Evolutionary conservation across 2,113 vertebrate genomes (phyloP).

Genomic region (Desmodus rotundus): DNA sequence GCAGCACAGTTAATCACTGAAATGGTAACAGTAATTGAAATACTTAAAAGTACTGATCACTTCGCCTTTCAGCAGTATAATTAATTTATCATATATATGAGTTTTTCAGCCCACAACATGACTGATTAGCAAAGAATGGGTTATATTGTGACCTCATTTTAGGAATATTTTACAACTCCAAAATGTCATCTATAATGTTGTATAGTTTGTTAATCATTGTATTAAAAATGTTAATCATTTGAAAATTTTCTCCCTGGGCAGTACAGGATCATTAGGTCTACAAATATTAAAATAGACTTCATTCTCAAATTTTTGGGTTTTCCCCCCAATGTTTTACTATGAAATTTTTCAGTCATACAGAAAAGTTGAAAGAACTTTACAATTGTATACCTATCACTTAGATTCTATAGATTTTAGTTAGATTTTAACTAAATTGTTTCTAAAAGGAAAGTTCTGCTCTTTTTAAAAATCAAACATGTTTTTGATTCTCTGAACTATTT

Average conservation of each 20-base stretch:
- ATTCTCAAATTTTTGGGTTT: not conserved
- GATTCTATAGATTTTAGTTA: too few species aligned
- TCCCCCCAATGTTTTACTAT: not conserved
- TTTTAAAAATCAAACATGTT: slow-evolving; percentile 2
- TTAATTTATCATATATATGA: not conserved
- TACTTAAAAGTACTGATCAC: not conserved
- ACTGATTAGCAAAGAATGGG: not conserved
- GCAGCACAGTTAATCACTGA: not conserved
- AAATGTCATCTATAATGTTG: not conserved
- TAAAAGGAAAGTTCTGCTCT: not conserved
- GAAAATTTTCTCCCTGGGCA: not conserved
- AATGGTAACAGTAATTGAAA: not conserved
- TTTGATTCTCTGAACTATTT: not conserved
- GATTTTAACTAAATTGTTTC: slow-evolving; percentile 24
- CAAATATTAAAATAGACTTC: slow-evolving; percentile 12
- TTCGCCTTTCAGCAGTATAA: not conserved
- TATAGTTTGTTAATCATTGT: not conserved
- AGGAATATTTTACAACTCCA: not conserved
- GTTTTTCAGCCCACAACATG: not conserved
- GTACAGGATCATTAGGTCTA: not conserved
- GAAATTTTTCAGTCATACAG: not conserved
- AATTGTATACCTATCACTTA: not conserved
- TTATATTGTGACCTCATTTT: not conserved
- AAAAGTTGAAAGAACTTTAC: not conserved
- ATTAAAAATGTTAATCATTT: slow-evolving; percentile 24